Percentiles rank a stretch among this genome's conserved stretches.
These are phyloP conservation scores for Geopemphigus sp. DNA, from an alignment of 1,140 invertebrate species.

Conservation along the genomic window DNA sequence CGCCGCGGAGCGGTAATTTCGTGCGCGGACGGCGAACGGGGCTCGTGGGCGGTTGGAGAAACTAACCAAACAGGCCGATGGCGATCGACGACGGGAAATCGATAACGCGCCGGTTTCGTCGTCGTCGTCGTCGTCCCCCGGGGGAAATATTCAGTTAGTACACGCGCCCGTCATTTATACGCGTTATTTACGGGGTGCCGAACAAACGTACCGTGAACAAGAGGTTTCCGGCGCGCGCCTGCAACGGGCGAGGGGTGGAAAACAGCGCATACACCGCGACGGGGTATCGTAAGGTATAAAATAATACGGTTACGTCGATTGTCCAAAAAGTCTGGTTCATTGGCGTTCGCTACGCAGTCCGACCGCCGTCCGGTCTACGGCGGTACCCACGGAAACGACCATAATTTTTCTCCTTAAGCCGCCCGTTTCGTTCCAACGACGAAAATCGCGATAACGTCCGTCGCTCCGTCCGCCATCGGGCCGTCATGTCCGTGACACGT, in stretches of 20 bases:
- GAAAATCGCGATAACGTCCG: conserved; percentile 23
- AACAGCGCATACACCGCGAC: no score
- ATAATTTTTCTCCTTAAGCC: conserved; percentile 43
- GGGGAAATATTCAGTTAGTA: conserved; percentile 7
- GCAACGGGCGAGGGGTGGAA: no score
- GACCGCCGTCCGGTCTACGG: conserved; percentile 11
- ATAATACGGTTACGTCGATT: conserved; percentile 17
- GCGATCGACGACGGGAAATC: not conserved
- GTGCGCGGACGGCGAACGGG: no score
- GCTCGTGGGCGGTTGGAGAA: no score
- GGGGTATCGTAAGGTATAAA: not conserved
- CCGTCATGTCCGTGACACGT: conserved; percentile 20
- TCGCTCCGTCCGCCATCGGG: no score
- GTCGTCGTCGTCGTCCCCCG: not conserved
- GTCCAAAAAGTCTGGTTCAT: conserved; percentile 41
- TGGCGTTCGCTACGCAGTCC: conserved; percentile 22
- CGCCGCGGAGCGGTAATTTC: no score
- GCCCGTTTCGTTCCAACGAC: not conserved
- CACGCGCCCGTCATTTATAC: conserved; percentile 30
- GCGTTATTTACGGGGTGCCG: conserved; percentile 30
- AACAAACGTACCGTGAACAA: conserved; percentile 43
- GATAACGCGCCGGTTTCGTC: conserved; percentile 1
- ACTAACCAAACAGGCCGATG: no score
- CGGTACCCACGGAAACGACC: conserved; percentile 7
- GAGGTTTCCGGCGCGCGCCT: conserved; percentile 47